Evolutionary conservation across 2,888 invertebrate species (phyloP).

Genomic region (Incurvaria masculella): DNA sequence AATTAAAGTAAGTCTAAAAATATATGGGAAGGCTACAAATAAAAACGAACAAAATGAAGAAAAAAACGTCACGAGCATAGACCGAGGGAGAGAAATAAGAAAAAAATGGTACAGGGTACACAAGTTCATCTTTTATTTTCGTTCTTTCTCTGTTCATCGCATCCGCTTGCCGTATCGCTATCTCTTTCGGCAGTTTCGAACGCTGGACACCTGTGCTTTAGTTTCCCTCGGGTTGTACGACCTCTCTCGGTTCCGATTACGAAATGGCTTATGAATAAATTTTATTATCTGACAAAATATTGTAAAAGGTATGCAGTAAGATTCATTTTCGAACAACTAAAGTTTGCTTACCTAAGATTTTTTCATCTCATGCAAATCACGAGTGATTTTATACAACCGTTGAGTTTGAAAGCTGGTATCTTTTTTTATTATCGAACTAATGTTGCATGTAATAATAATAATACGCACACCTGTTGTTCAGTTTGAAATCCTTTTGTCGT

Average conservation of each 20-base stretch:
- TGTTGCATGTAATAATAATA: constrained; percentile 47
- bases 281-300: constrained; percentile 23
- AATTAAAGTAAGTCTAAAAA: constrained; percentile 33
- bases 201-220: constrained; percentile 59
- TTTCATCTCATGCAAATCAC: constrained; percentile 22
- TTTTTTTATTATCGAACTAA: constrained; percentile 44
- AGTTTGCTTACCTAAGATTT: constrained; percentile 18
- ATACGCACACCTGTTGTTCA: constrained; percentile 44
- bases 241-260: constrained; percentile 34
- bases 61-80: constrained; percentile 56
- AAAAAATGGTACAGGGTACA: constrained; percentile 42
- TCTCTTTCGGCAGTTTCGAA: constrained; percentile 40
- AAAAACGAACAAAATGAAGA: constrained; percentile 42
- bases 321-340: constrained; percentile 11
- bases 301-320: constrained; percentile 19
- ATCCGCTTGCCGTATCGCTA: constrained; percentile 20
- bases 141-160: constrained; percentile 39
- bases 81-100: constrained; percentile 51
- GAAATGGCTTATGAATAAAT: constrained; percentile 29
- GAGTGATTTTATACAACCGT: not conserved
- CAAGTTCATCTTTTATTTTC: constrained; percentile 58
- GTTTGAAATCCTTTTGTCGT: constrained; percentile 38
- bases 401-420: constrained; percentile 14
- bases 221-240: constrained; percentile 57
- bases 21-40: constrained; percentile 39